Evolutionary conservation across 2,797 vertebrate species (phyloP), one percentile per base, ranked within the genome.

Genomic region (Epinephelus awoara): DNA sequence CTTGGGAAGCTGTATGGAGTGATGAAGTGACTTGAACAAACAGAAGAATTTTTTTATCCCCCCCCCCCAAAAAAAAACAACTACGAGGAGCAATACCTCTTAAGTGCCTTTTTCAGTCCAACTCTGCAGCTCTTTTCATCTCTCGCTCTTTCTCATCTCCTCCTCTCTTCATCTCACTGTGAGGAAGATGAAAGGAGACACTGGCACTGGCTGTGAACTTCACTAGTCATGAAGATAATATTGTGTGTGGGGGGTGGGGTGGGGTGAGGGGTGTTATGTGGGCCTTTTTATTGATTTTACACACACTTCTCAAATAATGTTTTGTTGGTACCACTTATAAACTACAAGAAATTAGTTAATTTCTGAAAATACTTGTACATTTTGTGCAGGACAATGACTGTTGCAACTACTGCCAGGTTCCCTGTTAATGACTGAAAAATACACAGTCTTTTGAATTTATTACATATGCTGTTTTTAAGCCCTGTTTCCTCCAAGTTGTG

Each of bases 151-250:
- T 80, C 80, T 80, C 79, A 80, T 84, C 65, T 88, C 63, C 64
- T 70, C 63, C 69, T 77, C 67, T 83, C 82, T 84, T 79, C 74
- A 64, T 79, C 77, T 72, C 83, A 44, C 78, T 63, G 47, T 67
- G 70, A 78, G 61, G 74, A 78, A 88, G 92, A 92, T 91, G 83
- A 91, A 92, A 90, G 85, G 47, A 78, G 69, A 55, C 46, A 18
- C 73, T 67, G 77, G 63, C 79, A 74, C 68, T 51, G 67, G 67
- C 79, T 73, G 44, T 86, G 84, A 87, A 79, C 83, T 68, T 67
- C 34, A 57, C 34, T 49, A 56, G 46, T 77, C 75, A 83, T 65
- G 18, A 67, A 75, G 51, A 74, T 67, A 42, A 40, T 67, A 42
- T 59, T 74, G 72, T 42, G 56, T 72, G 15, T 64, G n/a, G 50